Conservation (phyloP, 2,113 vertebrate species). For the Glaucidium brasilianum region DNA sequence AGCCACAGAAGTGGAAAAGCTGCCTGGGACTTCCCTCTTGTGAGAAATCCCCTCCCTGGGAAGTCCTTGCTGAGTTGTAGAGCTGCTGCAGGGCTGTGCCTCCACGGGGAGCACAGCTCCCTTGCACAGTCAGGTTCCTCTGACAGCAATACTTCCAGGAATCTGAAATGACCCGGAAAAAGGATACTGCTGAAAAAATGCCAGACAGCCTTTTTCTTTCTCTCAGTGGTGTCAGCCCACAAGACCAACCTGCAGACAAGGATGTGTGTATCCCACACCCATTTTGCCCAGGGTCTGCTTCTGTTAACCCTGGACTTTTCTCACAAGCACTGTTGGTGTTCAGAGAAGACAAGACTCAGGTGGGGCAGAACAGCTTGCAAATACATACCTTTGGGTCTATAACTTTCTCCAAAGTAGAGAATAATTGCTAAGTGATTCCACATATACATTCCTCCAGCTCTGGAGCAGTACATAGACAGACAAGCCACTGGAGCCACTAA, state of each 20-base stretch:
- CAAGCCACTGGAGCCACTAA: neutral
- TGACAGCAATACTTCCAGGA: neutral
- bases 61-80: neutral
- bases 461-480: neutral
- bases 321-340: neutral
- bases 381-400: neutral
- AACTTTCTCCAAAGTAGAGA: neutral
- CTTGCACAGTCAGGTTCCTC: neutral
- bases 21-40: neutral
- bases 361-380: neutral
- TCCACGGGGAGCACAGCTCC: neutral
- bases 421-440: neutral
- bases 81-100: neutral
- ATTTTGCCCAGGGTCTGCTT: neutral
- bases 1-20: neutral
- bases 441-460: neutral
- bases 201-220: neutral
- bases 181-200: neutral
- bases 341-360: accelerated
- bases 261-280: neutral
- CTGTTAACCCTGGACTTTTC: neutral
- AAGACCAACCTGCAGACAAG: neutral
- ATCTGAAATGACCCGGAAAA: neutral
- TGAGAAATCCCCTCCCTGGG: constrained; percentile 12
- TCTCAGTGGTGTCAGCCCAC: neutral